A percentile compares a stretch with the other conserved stretches of the same genome.
These are phyloP conservation scores for Microcebus ravelobensis DNA, from an alignment of 2,113 vertebrate genomes.

Conservation along the genomic window DNA sequence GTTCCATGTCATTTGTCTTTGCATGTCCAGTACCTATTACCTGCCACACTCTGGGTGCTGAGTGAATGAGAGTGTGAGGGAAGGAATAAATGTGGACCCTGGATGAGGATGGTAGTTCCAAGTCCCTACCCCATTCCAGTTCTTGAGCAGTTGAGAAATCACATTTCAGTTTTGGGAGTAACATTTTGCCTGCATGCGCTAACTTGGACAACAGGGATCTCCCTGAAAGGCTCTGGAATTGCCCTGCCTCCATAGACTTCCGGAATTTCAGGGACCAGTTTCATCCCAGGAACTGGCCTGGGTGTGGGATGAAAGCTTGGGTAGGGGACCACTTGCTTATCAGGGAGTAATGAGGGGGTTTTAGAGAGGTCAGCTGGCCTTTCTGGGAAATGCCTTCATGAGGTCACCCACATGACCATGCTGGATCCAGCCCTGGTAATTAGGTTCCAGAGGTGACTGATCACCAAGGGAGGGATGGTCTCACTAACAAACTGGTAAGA, in stretches of 20 bases:
- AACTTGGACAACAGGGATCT: background rate
- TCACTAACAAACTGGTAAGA: background rate
- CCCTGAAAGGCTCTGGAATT: background rate
- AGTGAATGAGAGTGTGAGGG: background rate
- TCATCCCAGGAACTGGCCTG: background rate
- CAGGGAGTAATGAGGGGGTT: background rate
- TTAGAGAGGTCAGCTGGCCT: background rate
- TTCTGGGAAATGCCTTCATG: background rate
- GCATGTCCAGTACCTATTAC: background rate
- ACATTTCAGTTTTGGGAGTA: background rate
- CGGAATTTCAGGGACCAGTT: background rate
- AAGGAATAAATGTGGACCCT: background rate
- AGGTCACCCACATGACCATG: background rate
- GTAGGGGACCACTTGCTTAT: background rate
- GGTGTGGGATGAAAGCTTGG: background rate
- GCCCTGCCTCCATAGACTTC: background rate
- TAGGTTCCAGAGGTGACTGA: background rate
- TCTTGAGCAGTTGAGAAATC: background rate
- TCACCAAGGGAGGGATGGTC: background rate
- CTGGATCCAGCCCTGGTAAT: background rate
- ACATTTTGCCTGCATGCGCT: background rate
- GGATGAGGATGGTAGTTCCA: background rate
- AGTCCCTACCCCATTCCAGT: background rate
- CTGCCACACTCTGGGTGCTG: background rate
- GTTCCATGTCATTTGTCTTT: background rate